Base-by-base conservation (phyloP, 2,888 invertebrate species). In the Autographa pulchrina region DNA sequence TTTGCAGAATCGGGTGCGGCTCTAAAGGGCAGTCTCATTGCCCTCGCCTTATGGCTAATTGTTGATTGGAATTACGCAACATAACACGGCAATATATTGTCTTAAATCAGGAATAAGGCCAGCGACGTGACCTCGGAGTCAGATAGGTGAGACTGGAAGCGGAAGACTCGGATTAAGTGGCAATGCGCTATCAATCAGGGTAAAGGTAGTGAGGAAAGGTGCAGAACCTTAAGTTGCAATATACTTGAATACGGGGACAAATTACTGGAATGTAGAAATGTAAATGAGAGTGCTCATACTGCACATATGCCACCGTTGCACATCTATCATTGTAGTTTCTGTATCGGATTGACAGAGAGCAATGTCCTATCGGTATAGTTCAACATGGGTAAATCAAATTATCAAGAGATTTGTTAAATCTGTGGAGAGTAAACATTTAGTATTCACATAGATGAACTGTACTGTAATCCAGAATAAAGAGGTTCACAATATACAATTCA, bases 11-110 rank as follows among this genome's bases (percentile, higher is more conserved):
- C 72, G 72, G 79, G 83, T 71, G 75, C 65, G 74, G 81, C 60
- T 63, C 70, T 58, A 87, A 86, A 87, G 86, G 88, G 85, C 89
- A 84, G 74, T 60, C 85, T 79, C 68, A 84, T 86, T 88, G 85
- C 85, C 85, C 85, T 84, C 75, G 52, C 75, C 77, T 85, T 87
- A 85, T 86, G 79, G 80, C 77, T 75, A 73, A 78, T 79, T 72
- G 70, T 67, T 78, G 75, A 83, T 82, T 79, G 72, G 60, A 74
- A 25, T 80, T 75, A 72, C 65, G 72, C 70, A 66, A 77, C 69
- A 20, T 75, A 70, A 61, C 58, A 65, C 70, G 63, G 63, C 72
- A 59, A 80, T 72, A 68, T 74, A 74, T 74, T 68, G 65, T 52
- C 66, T 65, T 61, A 54, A 56, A 54, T 68, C 59, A 62, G 61